A percentile compares a stretch with the other conserved stretches of the same genome.
These are phyloP conservation scores for Hyppa rectilinea DNA, from an alignment of 2,888 invertebrate genomes.

Conservation along the genomic window DNA sequence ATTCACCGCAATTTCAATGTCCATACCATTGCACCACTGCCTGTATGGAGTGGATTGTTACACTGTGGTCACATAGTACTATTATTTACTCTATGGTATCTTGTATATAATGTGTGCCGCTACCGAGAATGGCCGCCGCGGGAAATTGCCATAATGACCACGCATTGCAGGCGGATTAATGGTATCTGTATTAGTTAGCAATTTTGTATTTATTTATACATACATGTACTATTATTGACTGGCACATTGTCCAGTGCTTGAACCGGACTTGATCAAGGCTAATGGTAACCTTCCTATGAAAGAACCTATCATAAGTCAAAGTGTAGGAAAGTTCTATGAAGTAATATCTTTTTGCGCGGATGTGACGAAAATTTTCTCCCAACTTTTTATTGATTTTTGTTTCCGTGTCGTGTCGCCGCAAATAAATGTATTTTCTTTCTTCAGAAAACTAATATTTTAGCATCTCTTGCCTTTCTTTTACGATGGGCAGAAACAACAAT, in stretches of 20 bases:
- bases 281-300: neutral
- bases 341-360: too few relatives aligned
- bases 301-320: neutral
- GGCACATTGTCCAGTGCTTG: neutral
- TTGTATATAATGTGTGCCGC: conserved; percentile 29
- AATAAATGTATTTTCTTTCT: too few relatives aligned
- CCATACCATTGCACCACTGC: conserved; percentile 1
- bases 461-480: neutral
- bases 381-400: too few relatives aligned
- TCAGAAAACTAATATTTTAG: neutral
- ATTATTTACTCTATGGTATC: conserved; percentile 32
- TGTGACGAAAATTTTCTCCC: too few relatives aligned
- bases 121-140: conserved; percentile 31
- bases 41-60: conserved; percentile 7
- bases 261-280: neutral
- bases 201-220: conserved; percentile 20
- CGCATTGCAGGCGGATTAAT: conserved; percentile 45
- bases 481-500: too few relatives aligned
- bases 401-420: too few relatives aligned
- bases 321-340: neutral
- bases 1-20: neutral
- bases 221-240: neutral
- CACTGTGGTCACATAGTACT: conserved; percentile 7
- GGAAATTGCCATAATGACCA: conserved; percentile 49
- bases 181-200: conserved; percentile 18